phyloP scores from a whole-genome alignment of 2,888 invertebrate species.

The Acanthosoma haemorrhoidale region DNA sequence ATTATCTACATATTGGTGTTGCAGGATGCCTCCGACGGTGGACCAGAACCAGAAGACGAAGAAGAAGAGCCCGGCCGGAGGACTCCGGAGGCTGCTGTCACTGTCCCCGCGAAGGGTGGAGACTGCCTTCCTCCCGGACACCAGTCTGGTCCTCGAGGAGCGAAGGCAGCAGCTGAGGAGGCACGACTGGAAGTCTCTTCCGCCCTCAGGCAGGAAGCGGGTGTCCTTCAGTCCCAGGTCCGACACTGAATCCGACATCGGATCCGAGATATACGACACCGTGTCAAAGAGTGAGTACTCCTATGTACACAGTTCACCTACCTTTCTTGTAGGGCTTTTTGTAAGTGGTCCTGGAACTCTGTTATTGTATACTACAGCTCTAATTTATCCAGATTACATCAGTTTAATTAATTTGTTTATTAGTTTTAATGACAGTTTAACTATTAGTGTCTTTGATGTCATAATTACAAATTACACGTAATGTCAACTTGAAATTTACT shows the following conservation, averaged over 20 bases:
- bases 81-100: conserved; percentile 32
- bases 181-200: conserved; percentile 35
- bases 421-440: no score
- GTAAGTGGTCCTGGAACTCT: no score
- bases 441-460: no score
- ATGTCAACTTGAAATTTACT: no score
- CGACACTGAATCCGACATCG: conserved; percentile 26
- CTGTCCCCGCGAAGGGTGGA: conserved; percentile 33
- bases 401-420: no score
- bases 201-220: conserved; percentile 34
- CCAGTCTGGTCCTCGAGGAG: conserved; percentile 36
- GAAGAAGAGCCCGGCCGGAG: conserved; percentile 28
- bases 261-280: conserved; percentile 28
- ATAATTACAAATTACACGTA: no score
- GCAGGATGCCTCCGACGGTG: conserved; percentile 21
- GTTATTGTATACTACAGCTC: no score
- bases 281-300: conserved; percentile 22
- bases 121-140: conserved; percentile 37
- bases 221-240: conserved; percentile 29
- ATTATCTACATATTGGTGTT: neutral
- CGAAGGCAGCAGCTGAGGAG: conserved; percentile 34
- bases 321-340: no score
- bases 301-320: no score
- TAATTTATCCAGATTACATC: no score
- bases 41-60: conserved; percentile 26